Conservation (phyloP, 2,113 vertebrate species). For the Struthio camelus region DNA sequence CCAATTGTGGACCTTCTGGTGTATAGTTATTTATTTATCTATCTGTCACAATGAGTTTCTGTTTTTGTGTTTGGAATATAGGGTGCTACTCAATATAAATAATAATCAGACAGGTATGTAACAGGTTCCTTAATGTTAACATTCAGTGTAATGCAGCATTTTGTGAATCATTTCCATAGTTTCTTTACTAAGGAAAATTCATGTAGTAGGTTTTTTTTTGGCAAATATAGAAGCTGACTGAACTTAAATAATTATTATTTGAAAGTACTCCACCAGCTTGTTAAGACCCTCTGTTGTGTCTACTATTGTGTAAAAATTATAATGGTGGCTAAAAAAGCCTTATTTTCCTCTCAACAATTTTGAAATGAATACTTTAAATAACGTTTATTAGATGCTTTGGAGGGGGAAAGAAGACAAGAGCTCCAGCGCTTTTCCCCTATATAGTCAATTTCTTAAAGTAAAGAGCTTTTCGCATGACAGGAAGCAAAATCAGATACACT, state of each 20-base stretch:
- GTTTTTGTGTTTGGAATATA: not conserved
- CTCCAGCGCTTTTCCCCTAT: not conserved
- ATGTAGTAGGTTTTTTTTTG: not conserved
- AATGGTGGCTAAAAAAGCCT: not conserved
- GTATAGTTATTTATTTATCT: not conserved
- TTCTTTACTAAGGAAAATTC: not conserved
- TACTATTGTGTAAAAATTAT: not conserved
- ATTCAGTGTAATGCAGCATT: not conserved
- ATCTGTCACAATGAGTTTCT: not conserved
- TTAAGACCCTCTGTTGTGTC: not conserved
- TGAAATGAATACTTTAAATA: no score
- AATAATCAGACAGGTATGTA: not conserved
- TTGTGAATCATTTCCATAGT: not conserved
- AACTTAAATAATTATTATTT: slow-evolving; percentile 19
- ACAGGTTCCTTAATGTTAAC: not conserved
- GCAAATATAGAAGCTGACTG: not conserved
- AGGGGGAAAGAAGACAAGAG: not conserved
- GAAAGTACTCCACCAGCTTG: not conserved
- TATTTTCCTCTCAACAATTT: not conserved
- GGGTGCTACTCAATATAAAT: not conserved
- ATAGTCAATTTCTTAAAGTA: not conserved
- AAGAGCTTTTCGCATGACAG: not conserved
- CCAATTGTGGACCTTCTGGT: not conserved
- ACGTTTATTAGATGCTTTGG: not conserved
- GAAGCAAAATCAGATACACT: not conserved